Conservation (phyloP, 2,888 invertebrate genomes). For the Encarsia formosa region DNA sequence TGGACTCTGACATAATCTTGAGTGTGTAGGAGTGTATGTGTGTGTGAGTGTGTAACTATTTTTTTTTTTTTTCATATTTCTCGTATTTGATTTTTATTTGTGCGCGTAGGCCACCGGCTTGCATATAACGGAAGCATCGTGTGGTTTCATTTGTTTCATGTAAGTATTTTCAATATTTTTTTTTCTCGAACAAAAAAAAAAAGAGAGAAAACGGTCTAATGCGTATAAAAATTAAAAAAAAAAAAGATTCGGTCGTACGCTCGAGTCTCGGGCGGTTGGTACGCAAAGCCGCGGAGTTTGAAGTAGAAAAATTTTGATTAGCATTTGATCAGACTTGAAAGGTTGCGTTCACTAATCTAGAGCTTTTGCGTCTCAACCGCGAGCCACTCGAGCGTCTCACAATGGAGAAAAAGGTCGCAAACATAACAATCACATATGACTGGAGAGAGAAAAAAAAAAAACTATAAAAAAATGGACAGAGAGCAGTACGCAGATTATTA, state of each 20-base stretch:
- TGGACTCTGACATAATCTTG: constrained; percentile 12
- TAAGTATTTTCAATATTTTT: no score
- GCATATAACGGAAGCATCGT: constrained; percentile 26
- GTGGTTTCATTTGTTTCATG: constrained; percentile 24
- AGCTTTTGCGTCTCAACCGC: no score
- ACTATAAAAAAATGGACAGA: constrained; percentile 28
- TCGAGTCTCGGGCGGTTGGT: constrained; percentile 27
- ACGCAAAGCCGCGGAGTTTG: no score
- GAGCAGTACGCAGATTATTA: constrained; percentile 27
- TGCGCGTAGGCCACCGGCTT: constrained; percentile 31
- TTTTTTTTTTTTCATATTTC: constrained; percentile 2
- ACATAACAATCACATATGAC: constrained; percentile 24
- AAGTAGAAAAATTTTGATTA: constrained; percentile 23
- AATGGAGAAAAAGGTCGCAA: no score
- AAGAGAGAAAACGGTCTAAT: constrained; percentile 22
- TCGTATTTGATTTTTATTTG: constrained; percentile 11
- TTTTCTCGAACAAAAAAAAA: no score
- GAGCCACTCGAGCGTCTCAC: no score
- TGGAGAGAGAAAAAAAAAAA: constrained; percentile 26
- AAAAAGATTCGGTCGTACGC: constrained; percentile 23
- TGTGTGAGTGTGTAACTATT: no score
- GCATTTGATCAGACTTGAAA: constrained; percentile 21
- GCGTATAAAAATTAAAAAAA: constrained; percentile 22
- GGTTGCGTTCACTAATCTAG: no score
- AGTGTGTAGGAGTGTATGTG: not conserved